Evolutionary conservation across 2,797 vertebrate genomes (phyloP), one percentile per base, ranked within the genome.

Genomic region (Avahi laniger): DNA sequence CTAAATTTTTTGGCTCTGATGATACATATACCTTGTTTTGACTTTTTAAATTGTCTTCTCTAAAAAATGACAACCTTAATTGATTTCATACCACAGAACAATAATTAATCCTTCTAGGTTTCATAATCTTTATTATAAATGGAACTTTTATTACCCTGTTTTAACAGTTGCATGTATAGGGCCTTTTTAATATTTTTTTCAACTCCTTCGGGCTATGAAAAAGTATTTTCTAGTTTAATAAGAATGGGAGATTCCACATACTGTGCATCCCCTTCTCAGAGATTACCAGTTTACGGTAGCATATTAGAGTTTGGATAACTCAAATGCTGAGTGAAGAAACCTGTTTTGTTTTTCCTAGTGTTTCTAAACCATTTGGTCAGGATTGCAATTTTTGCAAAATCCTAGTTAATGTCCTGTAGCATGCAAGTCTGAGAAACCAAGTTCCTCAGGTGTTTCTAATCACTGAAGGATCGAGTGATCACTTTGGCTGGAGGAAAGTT

Each of bases 301-400:
- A 41, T 18, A 10, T 84, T 92, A 52, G 50, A 28, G 48, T 88
- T 82, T 65, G 75, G 43, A 65, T 50, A 72, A 48, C 50, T 61
- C 20, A 73, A 76, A 91, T 65, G 13, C 78, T 65, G 35, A 50
- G 22, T 78, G 46, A 63, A 48, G 22, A 90, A 59, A 46, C 1
- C 46, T 79, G 10, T 76, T 91, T 54, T 80, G 28, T 63, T 94
- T 93, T 91, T 30, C 9, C 28, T 70, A 26, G 38, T 81, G 48
- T 76, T 82, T 93, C 65, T n/a, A 57, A 89, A 86, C 24, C 33
- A 46, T n/a, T 91, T 94, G 67, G 41, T 70, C 41, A 94, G 38
- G 18, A 78, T 70, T 82, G 46, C 82, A 82, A 13, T 80, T 59
- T 91, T 93, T 82, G 73, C 20, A 89, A 46, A 95, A 89, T 89